Evolutionary conservation across 1,140 invertebrate genomes (phyloP).

Genomic region (Lordiphosa stackelbergi): DNA sequence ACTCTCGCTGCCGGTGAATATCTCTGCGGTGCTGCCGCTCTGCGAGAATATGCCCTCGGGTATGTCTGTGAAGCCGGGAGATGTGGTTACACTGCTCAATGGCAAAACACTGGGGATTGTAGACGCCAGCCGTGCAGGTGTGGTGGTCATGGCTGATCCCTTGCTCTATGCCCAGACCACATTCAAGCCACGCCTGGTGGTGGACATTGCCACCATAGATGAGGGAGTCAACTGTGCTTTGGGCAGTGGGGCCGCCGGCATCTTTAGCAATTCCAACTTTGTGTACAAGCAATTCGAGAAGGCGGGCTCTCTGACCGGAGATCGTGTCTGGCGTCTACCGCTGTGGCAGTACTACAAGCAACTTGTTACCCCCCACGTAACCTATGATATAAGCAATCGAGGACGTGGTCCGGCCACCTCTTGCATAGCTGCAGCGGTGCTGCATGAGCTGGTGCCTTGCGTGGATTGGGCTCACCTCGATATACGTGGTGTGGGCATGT

Average conservation of each 20-base stretch:
- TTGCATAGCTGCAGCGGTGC: conserved; percentile 84
- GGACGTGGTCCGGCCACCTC: conserved; percentile 79
- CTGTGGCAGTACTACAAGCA: conserved; percentile 89
- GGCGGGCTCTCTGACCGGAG: conserved; percentile 86
- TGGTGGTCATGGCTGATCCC: conserved; percentile 92
- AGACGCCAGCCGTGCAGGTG: conserved; percentile 94
- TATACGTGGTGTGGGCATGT: conserved; percentile 83
- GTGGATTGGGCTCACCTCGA: conserved; percentile 84
- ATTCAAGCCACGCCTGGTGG: conserved; percentile 81
- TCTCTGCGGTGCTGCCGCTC: conserved; percentile 78
- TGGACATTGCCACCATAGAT: conserved; percentile 87
- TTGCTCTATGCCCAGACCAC: conserved; percentile 85
- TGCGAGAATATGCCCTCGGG: conserved; percentile 93
- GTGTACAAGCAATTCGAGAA: conserved; percentile 82
- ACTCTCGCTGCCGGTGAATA: conserved; percentile 57
- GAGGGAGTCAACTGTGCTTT: conserved; percentile 79
- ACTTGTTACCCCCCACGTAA: conserved; percentile 80
- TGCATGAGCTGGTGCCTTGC: conserved; percentile 82
- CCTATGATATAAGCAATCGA: conserved; percentile 82
- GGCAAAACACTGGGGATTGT: conserved; percentile 90
- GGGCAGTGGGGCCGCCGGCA: conserved; percentile 86
- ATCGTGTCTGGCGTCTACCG: conserved; percentile 93
- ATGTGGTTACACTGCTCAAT: conserved; percentile 89
- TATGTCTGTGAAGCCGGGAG: conserved; percentile 90
- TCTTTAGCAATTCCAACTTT: conserved; percentile 84